phyloP scores from a whole-genome alignment of 1,140 invertebrate genomes.

The Melipona quadrifasciata region DNA sequence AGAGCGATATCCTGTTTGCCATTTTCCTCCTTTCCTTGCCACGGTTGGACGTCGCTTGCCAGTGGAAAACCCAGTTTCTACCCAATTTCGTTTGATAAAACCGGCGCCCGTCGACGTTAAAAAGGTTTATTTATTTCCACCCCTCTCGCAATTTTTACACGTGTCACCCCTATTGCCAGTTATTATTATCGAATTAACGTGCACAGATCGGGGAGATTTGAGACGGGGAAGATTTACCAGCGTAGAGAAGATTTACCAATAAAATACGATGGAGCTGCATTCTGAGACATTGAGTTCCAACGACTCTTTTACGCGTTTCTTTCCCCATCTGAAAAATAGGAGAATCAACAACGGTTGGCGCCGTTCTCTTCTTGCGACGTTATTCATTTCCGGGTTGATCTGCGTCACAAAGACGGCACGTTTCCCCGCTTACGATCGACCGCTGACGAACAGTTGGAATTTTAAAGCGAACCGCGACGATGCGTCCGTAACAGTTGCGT shows the following conservation, averaged over 20 bases:
- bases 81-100: not conserved
- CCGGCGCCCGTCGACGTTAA: too few species aligned
- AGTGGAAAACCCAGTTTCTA: not conserved
- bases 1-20: not conserved
- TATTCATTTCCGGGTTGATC: slow-evolving; percentile 51
- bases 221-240: not conserved
- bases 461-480: slow-evolving; percentile 51
- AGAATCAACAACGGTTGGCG: slow-evolving; percentile 26
- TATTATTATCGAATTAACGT: not conserved
- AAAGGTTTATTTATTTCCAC: too few species aligned
- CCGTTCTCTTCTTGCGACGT: slow-evolving; percentile 43
- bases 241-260: not conserved
- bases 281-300: not conserved
- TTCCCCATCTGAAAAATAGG: too few species aligned
- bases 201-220: not conserved
- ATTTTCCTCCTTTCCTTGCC: not conserved
- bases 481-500: slow-evolving; percentile 38
- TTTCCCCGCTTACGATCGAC: slow-evolving; percentile 26
- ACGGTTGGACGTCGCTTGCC: not conserved
- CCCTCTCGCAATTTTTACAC: too few species aligned
- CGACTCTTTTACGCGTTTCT: not conserved
- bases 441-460: slow-evolving; percentile 46
- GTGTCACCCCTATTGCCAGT: not conserved
- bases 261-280: too few species aligned
- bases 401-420: slow-evolving; percentile 51